These are phyloP conservation scores for Diorhabda elongata DNA, from an alignment of 1,140 invertebrate species.

Conservation along the genomic window DNA sequence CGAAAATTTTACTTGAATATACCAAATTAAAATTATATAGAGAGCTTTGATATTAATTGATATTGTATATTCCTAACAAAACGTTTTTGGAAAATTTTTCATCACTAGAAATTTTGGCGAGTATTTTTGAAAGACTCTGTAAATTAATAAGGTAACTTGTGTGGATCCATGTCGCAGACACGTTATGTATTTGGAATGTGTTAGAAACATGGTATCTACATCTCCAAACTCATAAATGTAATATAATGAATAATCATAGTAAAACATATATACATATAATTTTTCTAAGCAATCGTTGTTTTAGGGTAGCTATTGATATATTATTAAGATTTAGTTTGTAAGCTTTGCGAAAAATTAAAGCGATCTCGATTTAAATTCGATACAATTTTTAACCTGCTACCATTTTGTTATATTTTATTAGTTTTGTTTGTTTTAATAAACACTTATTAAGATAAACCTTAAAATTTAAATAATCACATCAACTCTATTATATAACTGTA, in stretches of 20 bases:
- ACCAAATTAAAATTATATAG: no score
- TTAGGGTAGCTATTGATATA: slow-evolving; percentile 47
- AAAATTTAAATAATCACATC: neutral
- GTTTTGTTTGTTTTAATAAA: neutral
- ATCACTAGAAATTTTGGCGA: neutral
- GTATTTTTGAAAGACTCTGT: neutral
- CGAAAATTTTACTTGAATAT: no score
- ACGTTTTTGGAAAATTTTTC: neutral
- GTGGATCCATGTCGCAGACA: slow-evolving; percentile 41
- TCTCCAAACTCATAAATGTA: slow-evolving; percentile 45
- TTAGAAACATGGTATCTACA: slow-evolving; percentile 40
- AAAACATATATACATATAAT: slow-evolving; percentile 48
- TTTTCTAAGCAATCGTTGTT: slow-evolving; percentile 50
- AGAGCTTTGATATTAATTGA: no score
- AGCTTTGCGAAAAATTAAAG: slow-evolving; percentile 48
- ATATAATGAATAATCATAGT: slow-evolving; percentile 46
- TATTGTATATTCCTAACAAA: no score
- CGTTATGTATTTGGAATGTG: slow-evolving; percentile 28
- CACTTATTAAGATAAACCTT: slow-evolving; percentile 1
- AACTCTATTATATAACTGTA: no score
- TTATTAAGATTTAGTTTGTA: slow-evolving; percentile 48
- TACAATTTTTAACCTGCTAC: slow-evolving; percentile 39
- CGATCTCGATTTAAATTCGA: slow-evolving; percentile 44
- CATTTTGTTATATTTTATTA: slow-evolving; percentile 34
- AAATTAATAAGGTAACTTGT: slow-evolving; percentile 24